phyloP scores from a whole-genome alignment of 53 echinoderm and acorn worm species.

The Apostichopus leukothele region DNA sequence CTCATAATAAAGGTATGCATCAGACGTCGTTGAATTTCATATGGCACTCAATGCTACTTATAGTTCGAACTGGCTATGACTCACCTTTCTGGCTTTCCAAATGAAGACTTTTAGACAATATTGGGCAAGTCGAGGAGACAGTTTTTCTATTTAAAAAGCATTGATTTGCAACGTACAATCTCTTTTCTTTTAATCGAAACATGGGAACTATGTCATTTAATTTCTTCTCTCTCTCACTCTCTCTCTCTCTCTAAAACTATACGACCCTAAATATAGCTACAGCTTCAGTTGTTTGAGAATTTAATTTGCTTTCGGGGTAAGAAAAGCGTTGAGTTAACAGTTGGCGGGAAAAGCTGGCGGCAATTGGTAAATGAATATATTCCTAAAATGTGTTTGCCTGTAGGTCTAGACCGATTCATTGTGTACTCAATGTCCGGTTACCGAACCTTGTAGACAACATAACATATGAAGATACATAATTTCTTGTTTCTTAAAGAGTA shows the following conservation, averaged over 20 bases:
- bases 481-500: too few species aligned
- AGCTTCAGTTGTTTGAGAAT: background rate
- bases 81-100: too few species aligned
- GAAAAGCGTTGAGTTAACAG: background rate
- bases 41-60: too few species aligned
- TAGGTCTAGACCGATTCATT: background rate
- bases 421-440: background rate
- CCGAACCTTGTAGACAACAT: background rate
- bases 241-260: background rate
- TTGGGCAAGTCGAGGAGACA: background rate
- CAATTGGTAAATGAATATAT: constrained; percentile 4
- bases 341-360: constrained; percentile 34
- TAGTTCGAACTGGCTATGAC: too few species aligned
- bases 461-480: too few species aligned
- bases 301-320: constrained; percentile 26
- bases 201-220: background rate
- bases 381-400: background rate
- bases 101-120: background rate
- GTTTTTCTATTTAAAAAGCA: constrained; percentile 14
- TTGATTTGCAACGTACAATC: constrained; percentile 29
- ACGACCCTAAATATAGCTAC: background rate
- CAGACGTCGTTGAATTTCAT: too few species aligned
- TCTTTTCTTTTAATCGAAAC: constrained; percentile 11
- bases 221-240: background rate
- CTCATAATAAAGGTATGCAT: too few species aligned